Conservation (phyloP, 2,113 vertebrate genomes). For the Heterocephalus glaber region DNA sequence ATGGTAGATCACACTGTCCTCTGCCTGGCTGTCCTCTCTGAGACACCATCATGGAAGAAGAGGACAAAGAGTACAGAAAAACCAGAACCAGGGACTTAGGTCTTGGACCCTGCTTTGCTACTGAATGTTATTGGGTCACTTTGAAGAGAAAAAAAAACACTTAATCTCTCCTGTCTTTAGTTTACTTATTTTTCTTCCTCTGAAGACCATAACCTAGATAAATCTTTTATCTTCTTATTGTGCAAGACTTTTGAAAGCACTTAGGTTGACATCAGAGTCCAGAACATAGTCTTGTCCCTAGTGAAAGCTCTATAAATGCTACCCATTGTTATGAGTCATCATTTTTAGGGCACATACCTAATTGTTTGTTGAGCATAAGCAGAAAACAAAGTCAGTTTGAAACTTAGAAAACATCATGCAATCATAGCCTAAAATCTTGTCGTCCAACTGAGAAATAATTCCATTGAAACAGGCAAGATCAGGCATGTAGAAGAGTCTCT, state of each 20-base stretch:
- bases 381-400: neutral
- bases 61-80: neutral
- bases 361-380: neutral
- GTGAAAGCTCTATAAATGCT: neutral
- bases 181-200: neutral
- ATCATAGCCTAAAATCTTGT: neutral
- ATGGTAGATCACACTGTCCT: neutral
- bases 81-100: too few species aligned
- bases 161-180: neutral
- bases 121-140: neutral
- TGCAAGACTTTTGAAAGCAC: constrained; percentile 20
- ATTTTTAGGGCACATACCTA: neutral
- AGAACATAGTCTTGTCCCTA: neutral
- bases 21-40: neutral
- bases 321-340: neutral
- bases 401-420: neutral
- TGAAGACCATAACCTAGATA: neutral
- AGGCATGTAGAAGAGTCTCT: neutral
- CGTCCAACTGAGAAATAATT: neutral
- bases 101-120: neutral
- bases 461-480: neutral
- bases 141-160: neutral
- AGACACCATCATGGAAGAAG: neutral
- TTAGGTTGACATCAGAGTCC: neutral
- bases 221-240: neutral